A percentile compares a stretch with the other conserved stretches of the same genome.
phyloP scores from a whole-genome alignment of 2,797 vertebrate genomes.

The Onychomys torridus region DNA sequence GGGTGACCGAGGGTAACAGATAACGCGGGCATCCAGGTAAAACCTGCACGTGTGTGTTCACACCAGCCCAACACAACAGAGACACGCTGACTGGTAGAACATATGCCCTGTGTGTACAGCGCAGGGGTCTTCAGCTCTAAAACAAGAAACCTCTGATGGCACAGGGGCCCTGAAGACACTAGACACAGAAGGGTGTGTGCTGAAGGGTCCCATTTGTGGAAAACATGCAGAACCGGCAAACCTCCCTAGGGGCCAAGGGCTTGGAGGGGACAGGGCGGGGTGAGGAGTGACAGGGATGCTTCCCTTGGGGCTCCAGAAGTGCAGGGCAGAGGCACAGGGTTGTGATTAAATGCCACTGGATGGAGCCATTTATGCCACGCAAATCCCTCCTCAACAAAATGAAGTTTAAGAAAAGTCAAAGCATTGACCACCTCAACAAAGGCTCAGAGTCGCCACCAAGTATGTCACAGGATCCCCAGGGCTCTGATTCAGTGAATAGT shows the following conservation, averaged over 20 bases:
- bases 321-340: too few relatives aligned
- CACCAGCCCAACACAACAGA: background rate
- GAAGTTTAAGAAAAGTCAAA: background rate
- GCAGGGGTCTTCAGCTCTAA: background rate
- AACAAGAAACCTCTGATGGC: background rate
- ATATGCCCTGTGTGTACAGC: background rate
- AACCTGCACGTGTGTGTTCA: background rate
- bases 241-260: background rate
- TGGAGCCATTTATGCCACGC: background rate
- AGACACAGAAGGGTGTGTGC: background rate
- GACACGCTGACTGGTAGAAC: background rate
- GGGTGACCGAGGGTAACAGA: background rate
- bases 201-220: background rate
- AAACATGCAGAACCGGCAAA: background rate
- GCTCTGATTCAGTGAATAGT: accelerated
- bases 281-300: background rate
- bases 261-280: background rate
- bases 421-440: accelerated
- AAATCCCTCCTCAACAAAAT: background rate
- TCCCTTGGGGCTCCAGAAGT: background rate
- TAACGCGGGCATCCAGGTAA: too few relatives aligned
- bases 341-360: too few relatives aligned
- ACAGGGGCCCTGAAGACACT: background rate
- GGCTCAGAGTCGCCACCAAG: background rate
- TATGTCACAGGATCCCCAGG: accelerated